Base-by-base conservation (phyloP, 2,797 vertebrate genomes). In the Pelochelys cantorii region DNA sequence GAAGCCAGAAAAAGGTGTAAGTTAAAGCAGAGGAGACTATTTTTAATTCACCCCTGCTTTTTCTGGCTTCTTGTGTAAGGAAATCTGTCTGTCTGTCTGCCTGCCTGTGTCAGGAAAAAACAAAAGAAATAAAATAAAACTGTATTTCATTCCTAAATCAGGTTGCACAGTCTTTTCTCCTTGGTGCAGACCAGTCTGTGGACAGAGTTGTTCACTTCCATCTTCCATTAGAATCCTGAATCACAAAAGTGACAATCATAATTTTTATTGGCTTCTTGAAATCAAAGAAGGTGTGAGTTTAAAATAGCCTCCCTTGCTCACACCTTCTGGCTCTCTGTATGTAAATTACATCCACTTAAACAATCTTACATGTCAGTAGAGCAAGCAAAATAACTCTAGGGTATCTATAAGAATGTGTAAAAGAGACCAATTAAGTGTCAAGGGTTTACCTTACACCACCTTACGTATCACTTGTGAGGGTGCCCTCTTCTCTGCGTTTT, bases 401-500 rank as follows among this genome's bases (percentile, higher is more conserved):
- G 42, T 48, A 48, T 25, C 29, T 17, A 27, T 62, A 68, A 68
- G 37, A 75, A 48, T 48, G 42, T 75, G 4, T 48, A 75, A 15
- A 48, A 42, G 11, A 27, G 20, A 13, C 34, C 37, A 75, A 12
- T 23, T 27, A 75, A 15, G 23, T 75, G 17, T 34, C 34, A 34
- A 7, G 7, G n/a, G 8, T 68, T 34, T 48, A 48, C 27, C 12
- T 75, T 48, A 48, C 11, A 27, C 42, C 42, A 48, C 4, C 13
- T 91, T 56, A 79, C 2, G 7, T 83, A n/a, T 82, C 27, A 65
- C 14, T 87, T 52, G 7, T 75, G 7, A 89, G 42, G 5, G 48
- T 89, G 34, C 23, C 86, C 78, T 89, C 86, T 90, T 92, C 54
- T 88, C 55, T 88, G 4, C 6, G 5, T 79, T 95, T 95, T 85